Evolutionary conservation across 2,797 vertebrate species (phyloP), one percentile per base, ranked within the genome.

Genomic region (Apodemus agrarius): DNA sequence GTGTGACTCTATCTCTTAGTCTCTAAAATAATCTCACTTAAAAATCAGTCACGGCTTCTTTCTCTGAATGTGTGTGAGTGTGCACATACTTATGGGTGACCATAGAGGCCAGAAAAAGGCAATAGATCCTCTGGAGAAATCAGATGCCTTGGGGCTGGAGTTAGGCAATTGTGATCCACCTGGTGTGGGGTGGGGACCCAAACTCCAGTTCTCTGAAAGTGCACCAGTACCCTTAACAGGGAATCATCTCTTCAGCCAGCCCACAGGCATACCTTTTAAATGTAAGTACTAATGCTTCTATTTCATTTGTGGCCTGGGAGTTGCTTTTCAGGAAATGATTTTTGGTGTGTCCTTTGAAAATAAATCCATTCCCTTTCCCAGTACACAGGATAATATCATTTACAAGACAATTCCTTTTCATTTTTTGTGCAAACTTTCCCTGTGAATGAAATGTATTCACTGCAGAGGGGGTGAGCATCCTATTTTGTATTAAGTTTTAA

Each of bases 1-100:
- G 74, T 43, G 24, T 75, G 74, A 86, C 57, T 43, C 52, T 63
- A 43, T 87, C 83, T 92, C 29, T n/a, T 75, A 34, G 40, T 84
- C 76, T 89, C 46, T 54, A 61, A 67, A 52, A 86, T 91, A 40
- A 54, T 87, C 67, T 57, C 67, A 86, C 46, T 93, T 93, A 93
- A 93, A 93, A 93, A 29, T 81, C 31, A 82, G 63, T 31, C 37
- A 59, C 82, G 83, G 43, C 49, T 81, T 88, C 75, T 69, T 75
- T 76, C 26, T 69, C 29, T 54, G 46, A 54, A 37, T 72, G 22
- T 37, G 65, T 75, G 52, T 75, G 54, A 54, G 24, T 0, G 1
- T 89, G 24, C 13, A 34, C 21, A 29, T 43, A 29, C 10, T 0
- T 21, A 40, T 86, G 43, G 10, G 43, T 86, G 43, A 67, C 19